Conservation (phyloP, 1,140 invertebrate genomes). For the Oppia nitens region DNA sequence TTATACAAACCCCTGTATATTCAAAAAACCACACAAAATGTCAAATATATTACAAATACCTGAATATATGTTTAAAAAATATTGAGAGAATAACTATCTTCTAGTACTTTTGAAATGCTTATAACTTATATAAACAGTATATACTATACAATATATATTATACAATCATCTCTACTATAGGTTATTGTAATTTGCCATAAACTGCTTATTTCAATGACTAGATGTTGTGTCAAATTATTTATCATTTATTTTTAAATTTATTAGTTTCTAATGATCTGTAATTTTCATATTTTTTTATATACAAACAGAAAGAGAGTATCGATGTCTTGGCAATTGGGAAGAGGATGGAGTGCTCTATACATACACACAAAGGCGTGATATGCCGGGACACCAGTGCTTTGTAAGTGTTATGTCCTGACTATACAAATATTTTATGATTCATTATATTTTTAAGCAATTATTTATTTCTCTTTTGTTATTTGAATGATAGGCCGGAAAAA, state of each 20-base stretch:
- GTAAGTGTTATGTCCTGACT: slow-evolving; percentile 24
- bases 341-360: slow-evolving; percentile 47
- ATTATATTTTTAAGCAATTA: neutral
- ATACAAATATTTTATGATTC: neutral
- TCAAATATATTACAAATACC: too few relatives aligned
- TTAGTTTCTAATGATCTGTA: neutral
- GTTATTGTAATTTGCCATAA: too few relatives aligned
- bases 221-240: neutral
- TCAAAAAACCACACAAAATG: too few relatives aligned
- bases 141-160: too few relatives aligned
- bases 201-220: too few relatives aligned
- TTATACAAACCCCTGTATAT: too few relatives aligned
- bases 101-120: too few relatives aligned
- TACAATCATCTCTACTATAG: too few relatives aligned
- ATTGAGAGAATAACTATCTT: too few relatives aligned
- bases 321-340: slow-evolving; percentile 50
- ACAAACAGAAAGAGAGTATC: slow-evolving; percentile 44
- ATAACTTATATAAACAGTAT: too few relatives aligned
- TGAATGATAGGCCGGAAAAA: slow-evolving; percentile 34
- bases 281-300: slow-evolving; percentile 1
- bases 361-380: slow-evolving; percentile 46
- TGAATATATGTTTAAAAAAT: too few relatives aligned
- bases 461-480: neutral
- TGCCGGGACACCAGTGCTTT: slow-evolving; percentile 49
- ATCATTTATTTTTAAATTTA: neutral